A percentile compares a stretch with the other conserved stretches of the same genome.
These are phyloP conservation scores for Hedya salicella DNA, from an alignment of 2,888 invertebrate genomes.

Conservation along the genomic window DNA sequence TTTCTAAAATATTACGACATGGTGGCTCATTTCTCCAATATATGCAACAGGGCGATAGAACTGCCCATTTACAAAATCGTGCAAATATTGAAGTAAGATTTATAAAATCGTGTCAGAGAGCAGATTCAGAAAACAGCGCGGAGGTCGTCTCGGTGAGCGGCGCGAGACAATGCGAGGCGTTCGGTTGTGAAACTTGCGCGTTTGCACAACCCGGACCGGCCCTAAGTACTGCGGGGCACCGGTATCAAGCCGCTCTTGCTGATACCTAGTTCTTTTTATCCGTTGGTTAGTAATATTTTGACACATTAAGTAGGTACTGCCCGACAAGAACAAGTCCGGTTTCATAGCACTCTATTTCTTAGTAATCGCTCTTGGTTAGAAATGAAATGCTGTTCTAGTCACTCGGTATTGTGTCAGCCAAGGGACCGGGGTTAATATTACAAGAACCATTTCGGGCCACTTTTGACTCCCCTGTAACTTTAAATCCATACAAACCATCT, in stretches of 20 bases:
- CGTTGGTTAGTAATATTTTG: not conserved
- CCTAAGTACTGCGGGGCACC: conserved; percentile 4
- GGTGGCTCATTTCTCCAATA: too few species aligned
- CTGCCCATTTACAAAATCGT: not conserved
- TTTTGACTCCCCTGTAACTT: too few species aligned
- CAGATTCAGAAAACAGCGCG: conserved; percentile 65
- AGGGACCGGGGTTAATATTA: too few species aligned
- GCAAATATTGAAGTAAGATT: not conserved
- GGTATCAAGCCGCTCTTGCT: not conserved
- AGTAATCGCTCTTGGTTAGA: too few species aligned
- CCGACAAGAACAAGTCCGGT: too few species aligned
- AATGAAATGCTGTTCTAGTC: too few species aligned
- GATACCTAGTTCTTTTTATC: not conserved
- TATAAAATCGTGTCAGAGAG: conserved; percentile 40
- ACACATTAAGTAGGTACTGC: not conserved
- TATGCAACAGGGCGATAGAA: too few species aligned
- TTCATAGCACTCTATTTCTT: too few species aligned
- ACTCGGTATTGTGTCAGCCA: too few species aligned
- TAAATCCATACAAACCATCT: too few species aligned
- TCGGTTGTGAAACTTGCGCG: conserved; percentile 64
- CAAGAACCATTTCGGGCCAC: too few species aligned
- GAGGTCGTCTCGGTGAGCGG: conserved; percentile 83
- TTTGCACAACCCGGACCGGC: conserved; percentile 31
- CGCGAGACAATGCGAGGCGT: conserved; percentile 82
- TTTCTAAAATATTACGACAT: too few species aligned